Base-by-base conservation (phyloP, 2,797 vertebrate species). In the Dendrocincla tyrannina region DNA sequence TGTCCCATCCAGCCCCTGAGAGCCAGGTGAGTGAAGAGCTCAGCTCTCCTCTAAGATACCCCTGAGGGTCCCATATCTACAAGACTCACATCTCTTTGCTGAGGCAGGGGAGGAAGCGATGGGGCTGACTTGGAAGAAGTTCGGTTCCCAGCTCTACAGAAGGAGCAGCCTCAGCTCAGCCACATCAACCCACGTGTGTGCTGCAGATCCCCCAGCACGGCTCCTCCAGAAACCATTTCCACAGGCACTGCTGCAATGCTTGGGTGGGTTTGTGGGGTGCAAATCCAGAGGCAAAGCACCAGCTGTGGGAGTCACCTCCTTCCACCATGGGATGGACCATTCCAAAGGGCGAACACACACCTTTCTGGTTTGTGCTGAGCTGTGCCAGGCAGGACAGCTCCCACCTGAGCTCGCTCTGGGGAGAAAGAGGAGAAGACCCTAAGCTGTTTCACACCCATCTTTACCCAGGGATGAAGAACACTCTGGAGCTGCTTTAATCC, bases 101-200 rank as follows among this genome's bases (percentile, higher is more conserved):
- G 55, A 80, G 39, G 50, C 55, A 78, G 15, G 46, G 41, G 28
- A 74, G 41, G 66, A 66, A 52, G 39, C 2, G 3, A 39, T 17
- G 30, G 32, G 13, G 28, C 37, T 91, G 58, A 5, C 33, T 37
- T 56, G 74, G 39, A 63, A 74, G 42, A 3, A 50, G 32, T 27
- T 85, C 77, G 20, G 42, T 27, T 82, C 27, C 27, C 52, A 77
- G 24, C 14, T 49, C 13, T 49, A 18, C 22, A 17, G 25, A 7
- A 82, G 42, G 55, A 58, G 0, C 18, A 69, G 60, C 46, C 37
- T n/a, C 18, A 7, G 64, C 64, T 83, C 63, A 52, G 72, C 59
- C 76, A 25, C 2, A 0, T 19, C 33, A 58, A 3, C 15, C 22
- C 68, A 35, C 2, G 7, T 0, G 3, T 35, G 66, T 1, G 4